phyloP scores from a whole-genome alignment of 37 sponge, comb jelly and placozoan species.

The Corticium candelabrum region DNA sequence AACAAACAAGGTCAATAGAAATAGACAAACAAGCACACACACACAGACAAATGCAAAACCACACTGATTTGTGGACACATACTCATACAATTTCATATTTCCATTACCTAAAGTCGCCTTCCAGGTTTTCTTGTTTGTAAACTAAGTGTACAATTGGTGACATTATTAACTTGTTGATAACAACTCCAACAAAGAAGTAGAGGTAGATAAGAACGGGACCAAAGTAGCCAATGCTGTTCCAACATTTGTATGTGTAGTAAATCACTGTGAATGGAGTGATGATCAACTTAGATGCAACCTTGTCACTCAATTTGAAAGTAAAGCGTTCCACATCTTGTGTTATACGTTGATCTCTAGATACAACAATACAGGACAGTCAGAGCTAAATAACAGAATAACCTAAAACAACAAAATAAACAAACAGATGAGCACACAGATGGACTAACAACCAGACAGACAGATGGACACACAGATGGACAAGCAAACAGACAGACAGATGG shows the following conservation, averaged over 20 bases:
- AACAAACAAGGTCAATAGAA: too few species aligned
- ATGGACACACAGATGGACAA: too few species aligned
- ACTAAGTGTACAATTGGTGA: neutral
- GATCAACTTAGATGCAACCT: neutral
- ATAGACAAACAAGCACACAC: too few species aligned
- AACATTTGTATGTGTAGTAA: neutral
- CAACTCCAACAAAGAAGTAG: neutral
- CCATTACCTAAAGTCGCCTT: neutral
- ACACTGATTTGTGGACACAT: too few species aligned
- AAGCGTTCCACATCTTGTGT: neutral
- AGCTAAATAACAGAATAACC: too few species aligned
- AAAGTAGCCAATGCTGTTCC: neutral
- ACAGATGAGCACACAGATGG: too few species aligned
- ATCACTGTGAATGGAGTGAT: neutral
- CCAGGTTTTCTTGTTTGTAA: neutral
- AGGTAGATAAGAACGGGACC: neutral
- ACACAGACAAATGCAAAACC: too few species aligned
- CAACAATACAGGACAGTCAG: too few species aligned
- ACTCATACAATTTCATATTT: too few species aligned
- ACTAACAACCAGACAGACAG: too few species aligned
- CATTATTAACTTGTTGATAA: neutral
- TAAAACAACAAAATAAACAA: too few species aligned
- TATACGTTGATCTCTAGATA: neutral
- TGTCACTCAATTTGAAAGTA: neutral
- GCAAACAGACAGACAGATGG: too few species aligned